Evolutionary conservation across 2,113 vertebrate genomes (phyloP).

Genomic region (Triplophysa rosa): DNA sequence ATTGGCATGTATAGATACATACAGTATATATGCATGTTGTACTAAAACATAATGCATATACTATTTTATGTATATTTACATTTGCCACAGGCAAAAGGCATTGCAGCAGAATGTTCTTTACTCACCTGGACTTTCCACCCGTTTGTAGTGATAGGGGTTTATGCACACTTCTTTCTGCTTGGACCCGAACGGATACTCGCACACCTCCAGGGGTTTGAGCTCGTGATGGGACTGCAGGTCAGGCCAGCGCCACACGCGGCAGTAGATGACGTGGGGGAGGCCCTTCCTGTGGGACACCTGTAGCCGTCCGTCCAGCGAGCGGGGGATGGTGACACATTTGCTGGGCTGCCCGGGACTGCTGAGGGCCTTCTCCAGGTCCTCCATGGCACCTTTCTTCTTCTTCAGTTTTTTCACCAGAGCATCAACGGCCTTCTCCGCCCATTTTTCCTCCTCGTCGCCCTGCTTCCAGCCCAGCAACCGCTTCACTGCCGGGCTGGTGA

Average conservation of each 20-base stretch:
- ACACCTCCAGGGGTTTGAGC: conserved; percentile 96
- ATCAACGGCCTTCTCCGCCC: conserved; percentile 97
- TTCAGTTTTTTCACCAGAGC: conserved; percentile 98
- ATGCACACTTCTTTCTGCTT: conserved; percentile 99
- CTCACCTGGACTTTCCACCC: conserved; percentile 95
- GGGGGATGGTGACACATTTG: conserved; percentile 97
- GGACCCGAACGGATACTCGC: conserved; percentile 98
- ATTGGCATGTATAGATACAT: too few relatives aligned
- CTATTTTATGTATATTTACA: too few relatives aligned
- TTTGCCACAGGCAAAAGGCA: too few relatives aligned
- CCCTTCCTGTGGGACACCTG: conserved; percentile 98
- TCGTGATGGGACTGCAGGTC: conserved; percentile 98
- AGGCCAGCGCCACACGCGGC: conserved; percentile 97
- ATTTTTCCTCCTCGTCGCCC: conserved; percentile 99
- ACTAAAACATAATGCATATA: too few relatives aligned
- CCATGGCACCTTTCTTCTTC: conserved; percentile 99
- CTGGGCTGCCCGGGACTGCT: conserved; percentile 97
- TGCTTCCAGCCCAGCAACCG: conserved; percentile 98
- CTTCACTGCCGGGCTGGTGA: conserved; percentile 98
- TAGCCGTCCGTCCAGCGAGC: conserved; percentile 92
- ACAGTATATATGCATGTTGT: too few relatives aligned
- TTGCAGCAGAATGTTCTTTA: too few relatives aligned
- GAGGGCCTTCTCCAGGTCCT: conserved; percentile 96
- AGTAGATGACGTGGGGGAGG: conserved; percentile 97
- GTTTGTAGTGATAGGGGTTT: conserved; percentile 99